Evolutionary conservation across 2,888 invertebrate genomes (phyloP).

Genomic region (Cephonodes hylas): DNA sequence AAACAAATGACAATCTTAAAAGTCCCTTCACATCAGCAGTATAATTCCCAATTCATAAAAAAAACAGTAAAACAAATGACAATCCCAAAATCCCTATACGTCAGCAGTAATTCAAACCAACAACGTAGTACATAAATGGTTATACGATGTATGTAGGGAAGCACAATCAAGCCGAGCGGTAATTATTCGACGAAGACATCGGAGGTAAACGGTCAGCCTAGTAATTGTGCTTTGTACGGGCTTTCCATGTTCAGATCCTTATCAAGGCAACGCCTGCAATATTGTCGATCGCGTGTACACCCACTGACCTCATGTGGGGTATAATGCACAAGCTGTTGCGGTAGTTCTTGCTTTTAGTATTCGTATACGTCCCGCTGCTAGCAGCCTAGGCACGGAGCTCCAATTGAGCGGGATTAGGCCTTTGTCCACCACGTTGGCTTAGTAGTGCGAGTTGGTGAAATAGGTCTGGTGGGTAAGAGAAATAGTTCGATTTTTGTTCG

Average conservation of each 20-base stretch:
- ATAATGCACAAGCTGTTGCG: not conserved
- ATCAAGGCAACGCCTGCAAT: conserved; percentile 42
- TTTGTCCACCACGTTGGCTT: no score
- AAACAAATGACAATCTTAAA: no score
- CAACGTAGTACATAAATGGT: no score
- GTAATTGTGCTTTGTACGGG: conserved; percentile 37
- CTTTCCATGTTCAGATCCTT: conserved; percentile 55
- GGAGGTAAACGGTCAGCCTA: conserved; percentile 25
- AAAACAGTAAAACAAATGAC: no score
- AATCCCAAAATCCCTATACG: not conserved
- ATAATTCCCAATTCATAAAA: no score
- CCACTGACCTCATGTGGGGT: not conserved
- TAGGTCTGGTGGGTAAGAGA: no score
- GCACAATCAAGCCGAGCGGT: conserved; percentile 28
- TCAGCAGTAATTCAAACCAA: not conserved
- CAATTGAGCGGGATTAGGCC: no score
- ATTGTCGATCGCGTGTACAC: conserved; percentile 54
- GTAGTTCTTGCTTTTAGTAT: no score
- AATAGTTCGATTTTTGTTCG: no score
- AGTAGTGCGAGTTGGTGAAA: no score
- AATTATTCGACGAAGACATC: conserved; percentile 29
- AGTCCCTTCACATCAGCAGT: not conserved
- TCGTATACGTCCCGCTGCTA: no score
- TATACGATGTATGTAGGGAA: not conserved
- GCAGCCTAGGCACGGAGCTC: no score